phyloP scores from a whole-genome alignment of 2,888 invertebrate species.

The Zelleria hepariella region DNA sequence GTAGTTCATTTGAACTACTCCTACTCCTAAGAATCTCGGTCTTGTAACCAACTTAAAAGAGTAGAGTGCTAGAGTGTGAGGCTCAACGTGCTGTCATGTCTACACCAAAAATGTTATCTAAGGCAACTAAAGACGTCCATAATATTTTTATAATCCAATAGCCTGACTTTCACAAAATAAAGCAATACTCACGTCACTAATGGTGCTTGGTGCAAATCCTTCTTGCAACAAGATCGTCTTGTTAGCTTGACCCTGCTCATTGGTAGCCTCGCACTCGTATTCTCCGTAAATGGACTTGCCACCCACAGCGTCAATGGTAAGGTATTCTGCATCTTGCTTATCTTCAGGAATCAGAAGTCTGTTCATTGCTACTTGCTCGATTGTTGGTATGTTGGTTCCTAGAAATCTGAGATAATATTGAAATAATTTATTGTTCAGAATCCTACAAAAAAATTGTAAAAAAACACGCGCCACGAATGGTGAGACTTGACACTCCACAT shows the following conservation, averaged over 20 bases:
- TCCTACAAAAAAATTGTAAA: too few species aligned
- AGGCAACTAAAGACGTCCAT: too few species aligned
- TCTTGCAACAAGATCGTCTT: constrained; percentile 34
- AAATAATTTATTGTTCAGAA: background rate
- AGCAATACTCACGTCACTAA: constrained; percentile 44
- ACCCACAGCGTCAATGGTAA: background rate
- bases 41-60: too few species aligned
- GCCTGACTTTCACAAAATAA: too few species aligned
- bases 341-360: background rate
- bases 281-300: constrained; percentile 29
- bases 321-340: background rate
- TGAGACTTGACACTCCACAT: too few species aligned
- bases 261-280: constrained; percentile 41
- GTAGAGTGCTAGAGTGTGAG: too few species aligned
- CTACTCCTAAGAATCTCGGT: too few species aligned
- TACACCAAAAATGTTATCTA: too few species aligned
- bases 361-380: background rate
- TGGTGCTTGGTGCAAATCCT: constrained; percentile 35
- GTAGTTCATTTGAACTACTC: too few species aligned
- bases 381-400: background rate
- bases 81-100: too few species aligned
- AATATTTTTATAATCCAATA: too few species aligned
- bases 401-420: background rate
- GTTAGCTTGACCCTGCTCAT: constrained; percentile 30
- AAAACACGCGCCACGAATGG: too few species aligned